Conservation (phyloP, 2,888 invertebrate species). For the Drosophila kambysellisi region DNA sequence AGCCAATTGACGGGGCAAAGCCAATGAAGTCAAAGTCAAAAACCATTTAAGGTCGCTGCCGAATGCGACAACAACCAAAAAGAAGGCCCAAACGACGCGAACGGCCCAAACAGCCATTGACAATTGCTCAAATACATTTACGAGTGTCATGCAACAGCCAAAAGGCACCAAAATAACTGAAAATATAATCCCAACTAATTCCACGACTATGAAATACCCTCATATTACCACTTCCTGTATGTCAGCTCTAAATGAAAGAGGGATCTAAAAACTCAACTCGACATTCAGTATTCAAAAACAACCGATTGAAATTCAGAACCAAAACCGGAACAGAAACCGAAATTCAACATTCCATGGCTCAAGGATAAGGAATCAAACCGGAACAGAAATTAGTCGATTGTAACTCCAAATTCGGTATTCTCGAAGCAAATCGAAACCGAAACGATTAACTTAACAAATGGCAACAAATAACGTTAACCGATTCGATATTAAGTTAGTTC, state of each 20-base stretch:
- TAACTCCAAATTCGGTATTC: background rate
- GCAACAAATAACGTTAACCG: background rate
- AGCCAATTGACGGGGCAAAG: conserved; percentile 45
- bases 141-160: conserved; percentile 48
- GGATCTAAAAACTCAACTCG: background rate
- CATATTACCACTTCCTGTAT: background rate
- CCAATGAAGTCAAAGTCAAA: conserved; percentile 76
- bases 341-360: background rate
- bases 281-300: background rate
- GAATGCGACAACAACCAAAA: conserved; percentile 17
- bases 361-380: background rate
- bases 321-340: background rate
- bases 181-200: conserved; percentile 20
- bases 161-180: conserved; percentile 6
- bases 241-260: background rate
- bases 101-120: conserved; percentile 34
- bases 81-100: conserved; percentile 16
- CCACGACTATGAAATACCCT: conserved; percentile 31
- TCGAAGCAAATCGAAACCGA: background rate
- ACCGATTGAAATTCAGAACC: background rate
- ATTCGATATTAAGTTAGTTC: background rate
- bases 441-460: background rate
- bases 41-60: conserved; percentile 72
- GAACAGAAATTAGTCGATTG: background rate
- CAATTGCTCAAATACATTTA: conserved; percentile 51